Evolutionary conservation across 2,797 vertebrate species (phyloP), one percentile per base, ranked within the genome.

Genomic region (Poeciliopsis paucimaculata): DNA sequence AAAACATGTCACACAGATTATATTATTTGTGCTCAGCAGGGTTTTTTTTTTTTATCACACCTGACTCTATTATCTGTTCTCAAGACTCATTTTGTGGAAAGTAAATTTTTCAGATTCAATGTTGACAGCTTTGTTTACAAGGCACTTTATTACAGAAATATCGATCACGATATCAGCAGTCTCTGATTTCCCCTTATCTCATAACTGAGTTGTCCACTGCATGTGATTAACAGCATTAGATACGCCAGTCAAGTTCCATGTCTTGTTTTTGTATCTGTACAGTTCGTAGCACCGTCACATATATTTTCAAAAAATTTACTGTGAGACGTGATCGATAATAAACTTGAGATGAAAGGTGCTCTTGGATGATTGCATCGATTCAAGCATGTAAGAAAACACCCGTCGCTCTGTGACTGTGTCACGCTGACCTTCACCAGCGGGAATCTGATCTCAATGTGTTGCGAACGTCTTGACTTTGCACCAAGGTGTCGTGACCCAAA

Each of bases 331-430:
- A 82, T 89, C 81, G 70, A 75, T 83, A 55, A 79, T 86, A 20
- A 74, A 76, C 86, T 1, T 45, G 36, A 78, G 23, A n/a, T 31
- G 72, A 77, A 70, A 36, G 20, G 39, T 77, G 60, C 64, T 87
- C 75, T 66, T 4, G 41, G 66, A 57, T 72, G 73, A 73, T 79
- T 77, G 45, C 7, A 89, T 86, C 81, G 72, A 90, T 78, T 90
- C 43, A 66, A 75, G 47, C 12, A 41, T 82, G 81, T 86, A 86
- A 90, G 84, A 77, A 86, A 78, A 88, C 49, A 60, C 62, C 62
- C n/a, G 49, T 53, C 18, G 49, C 45, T n/a, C 46, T 26, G 7
- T 41, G 34, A 85, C 78, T 77, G 73, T 87, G 78, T 77, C 79
- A 53, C 55, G 0, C 68, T 79, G 89, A 87, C 88, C 87, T 89